Conservation (phyloP, 2,888 invertebrate species). For the Drosophila pseudotalamancana region DNA sequence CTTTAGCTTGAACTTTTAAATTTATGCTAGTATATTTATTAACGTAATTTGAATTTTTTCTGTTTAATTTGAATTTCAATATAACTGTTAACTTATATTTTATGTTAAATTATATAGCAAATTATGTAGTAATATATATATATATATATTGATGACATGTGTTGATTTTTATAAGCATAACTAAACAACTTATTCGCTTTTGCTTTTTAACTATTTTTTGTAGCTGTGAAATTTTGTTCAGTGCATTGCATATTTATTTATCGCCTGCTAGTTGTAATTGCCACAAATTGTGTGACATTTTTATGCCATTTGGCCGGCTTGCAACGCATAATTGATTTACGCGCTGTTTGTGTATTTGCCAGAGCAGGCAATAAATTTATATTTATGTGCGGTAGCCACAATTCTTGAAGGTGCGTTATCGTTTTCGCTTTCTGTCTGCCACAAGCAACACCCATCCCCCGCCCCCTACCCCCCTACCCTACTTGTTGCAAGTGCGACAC, state of each 20-base stretch:
- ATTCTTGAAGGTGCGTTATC: slow-evolving; percentile 61
- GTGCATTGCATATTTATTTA: slow-evolving; percentile 63
- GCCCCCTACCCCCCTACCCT: no score
- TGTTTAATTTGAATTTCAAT: no score
- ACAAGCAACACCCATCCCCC: slow-evolving; percentile 46
- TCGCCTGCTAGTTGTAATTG: slow-evolving; percentile 77
- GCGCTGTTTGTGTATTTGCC: slow-evolving; percentile 67
- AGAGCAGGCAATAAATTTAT: slow-evolving; percentile 56
- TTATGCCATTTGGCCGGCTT: slow-evolving; percentile 66
- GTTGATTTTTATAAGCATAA: no score
- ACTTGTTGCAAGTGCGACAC: neutral
- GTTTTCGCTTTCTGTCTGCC: slow-evolving; percentile 71
- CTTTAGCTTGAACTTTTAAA: no score
- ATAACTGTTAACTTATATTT: no score
- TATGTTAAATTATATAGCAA: no score
- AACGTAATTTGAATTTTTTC: no score
- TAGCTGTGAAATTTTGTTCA: slow-evolving; percentile 2
- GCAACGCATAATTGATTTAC: slow-evolving; percentile 76
- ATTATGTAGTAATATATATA: no score
- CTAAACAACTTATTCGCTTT: neutral
- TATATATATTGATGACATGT: no score
- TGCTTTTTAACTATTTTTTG: neutral
- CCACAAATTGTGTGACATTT: slow-evolving; percentile 79
- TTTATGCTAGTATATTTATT: no score
- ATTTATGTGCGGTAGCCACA: slow-evolving; percentile 50